phyloP scores from a whole-genome alignment of 1,140 invertebrate genomes.

The Lepidotrigona ventralis region DNA sequence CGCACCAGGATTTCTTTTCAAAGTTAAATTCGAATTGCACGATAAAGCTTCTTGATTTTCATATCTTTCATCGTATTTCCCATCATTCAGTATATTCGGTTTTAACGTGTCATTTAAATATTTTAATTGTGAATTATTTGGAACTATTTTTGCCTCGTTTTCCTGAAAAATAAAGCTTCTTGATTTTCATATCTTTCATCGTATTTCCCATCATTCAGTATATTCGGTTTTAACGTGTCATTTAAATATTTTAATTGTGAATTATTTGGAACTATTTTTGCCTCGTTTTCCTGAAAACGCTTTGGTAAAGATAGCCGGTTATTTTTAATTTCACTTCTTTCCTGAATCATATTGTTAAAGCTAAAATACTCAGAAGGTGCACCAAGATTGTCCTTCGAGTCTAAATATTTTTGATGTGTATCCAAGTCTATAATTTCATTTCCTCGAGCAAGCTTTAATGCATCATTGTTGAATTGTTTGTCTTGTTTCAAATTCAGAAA shows the following conservation, averaged over 20 bases:
- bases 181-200: conserved; percentile 14
- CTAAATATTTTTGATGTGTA: not conserved
- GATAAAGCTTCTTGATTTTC: conserved; percentile 28
- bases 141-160: not conserved
- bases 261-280: not conserved
- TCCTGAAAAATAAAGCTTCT: conserved; percentile 20
- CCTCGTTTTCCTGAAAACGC: not conserved
- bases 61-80: conserved; percentile 4
- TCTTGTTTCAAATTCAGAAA: conserved; percentile 36
- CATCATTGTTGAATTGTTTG: not conserved
- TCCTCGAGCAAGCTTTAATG: not conserved
- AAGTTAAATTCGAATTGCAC: conserved; percentile 33
- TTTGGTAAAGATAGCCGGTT: not conserved
- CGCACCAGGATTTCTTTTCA: conserved; percentile 56
- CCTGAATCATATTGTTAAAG: conserved; percentile 29
- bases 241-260: not conserved
- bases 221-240: not conserved
- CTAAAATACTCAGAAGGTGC: conserved; percentile 54
- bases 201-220: not conserved
- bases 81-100: not conserved
- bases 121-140: not conserved
- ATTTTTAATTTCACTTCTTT: not conserved
- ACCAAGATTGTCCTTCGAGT: conserved; percentile 1
- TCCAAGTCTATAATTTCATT: not conserved
- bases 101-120: not conserved